Percentiles rank a stretch among this genome's conserved stretches.
These are phyloP conservation scores for Caenorhabditis tropicalis DNA, from an alignment of 1,140 invertebrate species.

Conservation along the genomic window DNA sequence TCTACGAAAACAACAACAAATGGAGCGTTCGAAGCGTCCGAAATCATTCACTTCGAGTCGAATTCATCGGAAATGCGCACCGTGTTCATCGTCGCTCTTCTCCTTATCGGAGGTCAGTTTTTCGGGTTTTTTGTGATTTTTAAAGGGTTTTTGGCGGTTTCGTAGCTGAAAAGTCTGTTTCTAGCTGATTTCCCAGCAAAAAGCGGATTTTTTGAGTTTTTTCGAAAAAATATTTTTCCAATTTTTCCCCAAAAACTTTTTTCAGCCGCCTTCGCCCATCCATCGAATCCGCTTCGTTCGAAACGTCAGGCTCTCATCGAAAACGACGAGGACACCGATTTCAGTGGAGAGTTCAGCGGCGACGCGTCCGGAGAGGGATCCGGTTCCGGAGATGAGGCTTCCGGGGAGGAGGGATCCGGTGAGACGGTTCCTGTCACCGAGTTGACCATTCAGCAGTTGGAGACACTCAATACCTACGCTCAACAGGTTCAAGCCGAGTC, in stretches of 20 bases:
- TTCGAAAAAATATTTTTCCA: not conserved
- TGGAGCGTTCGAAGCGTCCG: no score
- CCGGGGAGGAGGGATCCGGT: not conserved
- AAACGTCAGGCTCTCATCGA: not conserved
- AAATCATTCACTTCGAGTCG: not conserved
- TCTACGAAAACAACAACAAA: not conserved
- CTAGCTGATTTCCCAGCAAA: no score
- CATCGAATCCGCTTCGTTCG: not conserved
- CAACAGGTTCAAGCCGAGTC: constrained; percentile 1
- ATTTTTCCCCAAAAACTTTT: not conserved
- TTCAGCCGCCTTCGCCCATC: not conserved
- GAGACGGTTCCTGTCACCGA: not conserved
- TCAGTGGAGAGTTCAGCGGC: not conserved
- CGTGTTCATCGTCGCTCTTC: not conserved
- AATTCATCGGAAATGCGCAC: not conserved
- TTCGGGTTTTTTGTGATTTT: not conserved
- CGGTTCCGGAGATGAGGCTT: not conserved
- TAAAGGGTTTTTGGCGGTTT: no score
- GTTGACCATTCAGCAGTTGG: not conserved
- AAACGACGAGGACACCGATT: not conserved
- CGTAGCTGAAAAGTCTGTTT: no score
- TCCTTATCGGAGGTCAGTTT: constrained; percentile 29
- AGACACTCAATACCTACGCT: constrained; percentile 9
- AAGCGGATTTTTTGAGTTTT: not conserved
- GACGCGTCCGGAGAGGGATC: not conserved